Percentiles rank a stretch among this genome's conserved stretches.
phyloP scores from a whole-genome alignment of 2,888 invertebrate species.

The Gasteruption jaculator region DNA sequence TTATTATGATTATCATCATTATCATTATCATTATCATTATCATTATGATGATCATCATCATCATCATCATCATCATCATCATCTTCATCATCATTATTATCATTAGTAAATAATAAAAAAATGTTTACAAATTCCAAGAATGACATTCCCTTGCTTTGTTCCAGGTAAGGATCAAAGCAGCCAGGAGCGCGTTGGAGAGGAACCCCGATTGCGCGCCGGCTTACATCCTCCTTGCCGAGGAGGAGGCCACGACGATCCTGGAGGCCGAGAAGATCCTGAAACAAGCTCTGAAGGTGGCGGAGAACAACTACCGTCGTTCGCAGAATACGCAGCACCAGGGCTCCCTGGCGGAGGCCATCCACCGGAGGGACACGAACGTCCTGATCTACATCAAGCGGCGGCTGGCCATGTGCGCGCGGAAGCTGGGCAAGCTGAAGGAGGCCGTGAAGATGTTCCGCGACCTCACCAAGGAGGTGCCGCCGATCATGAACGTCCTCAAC shows the following conservation, averaged over 20 bases:
- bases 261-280: conserved; percentile 83
- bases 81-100: too few relatives aligned
- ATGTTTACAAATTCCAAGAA: too few relatives aligned
- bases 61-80: too few relatives aligned
- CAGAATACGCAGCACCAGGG: conserved; percentile 77
- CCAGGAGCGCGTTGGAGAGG: conserved; percentile 79
- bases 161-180: conserved; percentile 89
- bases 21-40: too few relatives aligned
- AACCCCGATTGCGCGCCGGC: conserved; percentile 93
- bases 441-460: conserved; percentile 96
- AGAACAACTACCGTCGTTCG: conserved; percentile 74
- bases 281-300: conserved; percentile 80
- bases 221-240: conserved; percentile 91
- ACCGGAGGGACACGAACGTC: conserved; percentile 87
- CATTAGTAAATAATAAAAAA: too few relatives aligned
- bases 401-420: conserved; percentile 95
- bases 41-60: too few relatives aligned
- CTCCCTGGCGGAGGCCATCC: conserved; percentile 68
- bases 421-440: conserved; percentile 89
- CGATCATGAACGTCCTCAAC: conserved; percentile 88
- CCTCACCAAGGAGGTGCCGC: conserved; percentile 92
- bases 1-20: too few relatives aligned
- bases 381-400: conserved; percentile 91
- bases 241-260: conserved; percentile 88
- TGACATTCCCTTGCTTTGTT: too few relatives aligned